Evolutionary conservation across 1,140 invertebrate species (phyloP), one percentile per base, ranked within the genome.

Genomic region (Cylas formicarius): DNA sequence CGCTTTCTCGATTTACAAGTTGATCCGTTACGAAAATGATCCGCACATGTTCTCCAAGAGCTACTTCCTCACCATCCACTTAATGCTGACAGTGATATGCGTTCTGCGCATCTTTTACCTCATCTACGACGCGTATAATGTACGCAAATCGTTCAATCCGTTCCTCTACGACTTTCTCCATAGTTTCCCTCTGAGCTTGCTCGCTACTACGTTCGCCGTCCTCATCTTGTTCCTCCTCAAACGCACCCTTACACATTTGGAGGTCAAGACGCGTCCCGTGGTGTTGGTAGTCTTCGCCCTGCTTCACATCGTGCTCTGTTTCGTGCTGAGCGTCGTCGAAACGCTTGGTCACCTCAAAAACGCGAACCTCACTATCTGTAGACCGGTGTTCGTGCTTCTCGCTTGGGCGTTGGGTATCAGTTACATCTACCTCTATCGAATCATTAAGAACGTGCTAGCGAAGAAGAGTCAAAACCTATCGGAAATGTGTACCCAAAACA

Each of bases 81-180:
- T 86, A 1, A 74, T 91, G 24, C 62, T 93, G 8, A 82, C 89
- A 2, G 70, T 82, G 9, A 80, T 90, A 7, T 90, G 89, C 52
- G 74, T 82, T 4, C 68, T 87, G 48, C 71, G 90, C 31, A 86
- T 87, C 53, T 82, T 89, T 53, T 90, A 89, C 59, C 73, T 94
- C 34, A 84, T 90, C 51, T 86, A 90, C 55, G 90, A 93, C 68
- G 83, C 88, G 0, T 93, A 94, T 58, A 92, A 92, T 57, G 77
- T 85, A 5, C 79, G 81, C 42, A 73, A 76, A 26, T 84, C 81
- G 0, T 75, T 90, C 52, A 83, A 84, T 21, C 73, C 80, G n/a
- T 80, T 84, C 23, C 63, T 90, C 8, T 84, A 86, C 19, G 80
- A 84, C 45, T 77, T 92, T n/a, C 62, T 92, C 2, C 76, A 89